Percentiles rank a stretch among this genome's conserved stretches.
Evolutionary conservation across 2,888 invertebrate genomes (phyloP).

Genomic region (Sinelater perroti): DNA sequence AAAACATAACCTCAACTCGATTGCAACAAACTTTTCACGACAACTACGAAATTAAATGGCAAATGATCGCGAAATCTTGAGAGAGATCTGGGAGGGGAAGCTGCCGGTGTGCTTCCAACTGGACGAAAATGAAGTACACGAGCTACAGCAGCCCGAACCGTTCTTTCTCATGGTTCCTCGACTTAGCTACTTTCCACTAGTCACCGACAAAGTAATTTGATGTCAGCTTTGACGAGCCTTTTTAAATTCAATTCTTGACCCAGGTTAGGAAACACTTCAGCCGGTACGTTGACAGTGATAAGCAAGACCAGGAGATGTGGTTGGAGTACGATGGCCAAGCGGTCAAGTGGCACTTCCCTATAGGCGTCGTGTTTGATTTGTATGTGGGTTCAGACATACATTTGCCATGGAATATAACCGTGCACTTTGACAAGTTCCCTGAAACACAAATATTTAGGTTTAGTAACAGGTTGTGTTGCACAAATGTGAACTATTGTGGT

Average conservation of each 20-base stretch:
- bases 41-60: slow-evolving; percentile 72
- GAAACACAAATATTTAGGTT: slow-evolving; percentile 88
- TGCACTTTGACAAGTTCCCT: slow-evolving; percentile 95
- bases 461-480: slow-evolving; percentile 76
- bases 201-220: slow-evolving; percentile 94
- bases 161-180: slow-evolving; percentile 94
- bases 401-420: slow-evolving; percentile 92
- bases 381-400: slow-evolving; percentile 70
- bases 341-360: slow-evolving; percentile 88
- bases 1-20: too few species aligned
- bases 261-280: slow-evolving; percentile 90
- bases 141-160: slow-evolving; percentile 89
- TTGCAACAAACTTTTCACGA: too few species aligned
- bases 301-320: slow-evolving; percentile 91
- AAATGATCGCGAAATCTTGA: slow-evolving; percentile 91
- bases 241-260: too few species aligned
- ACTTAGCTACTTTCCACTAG: slow-evolving; percentile 92
- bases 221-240: too few species aligned
- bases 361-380: slow-evolving; percentile 93
- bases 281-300: slow-evolving; percentile 81
- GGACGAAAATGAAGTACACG: slow-evolving; percentile 86
- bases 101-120: slow-evolving; percentile 93
- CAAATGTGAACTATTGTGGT: too few species aligned
- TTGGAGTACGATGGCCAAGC: slow-evolving; percentile 91
- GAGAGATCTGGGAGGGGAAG: slow-evolving; percentile 96